Base-by-base conservation (phyloP, 2,797 vertebrate species). In the Ataeniobius toweri region DNA sequence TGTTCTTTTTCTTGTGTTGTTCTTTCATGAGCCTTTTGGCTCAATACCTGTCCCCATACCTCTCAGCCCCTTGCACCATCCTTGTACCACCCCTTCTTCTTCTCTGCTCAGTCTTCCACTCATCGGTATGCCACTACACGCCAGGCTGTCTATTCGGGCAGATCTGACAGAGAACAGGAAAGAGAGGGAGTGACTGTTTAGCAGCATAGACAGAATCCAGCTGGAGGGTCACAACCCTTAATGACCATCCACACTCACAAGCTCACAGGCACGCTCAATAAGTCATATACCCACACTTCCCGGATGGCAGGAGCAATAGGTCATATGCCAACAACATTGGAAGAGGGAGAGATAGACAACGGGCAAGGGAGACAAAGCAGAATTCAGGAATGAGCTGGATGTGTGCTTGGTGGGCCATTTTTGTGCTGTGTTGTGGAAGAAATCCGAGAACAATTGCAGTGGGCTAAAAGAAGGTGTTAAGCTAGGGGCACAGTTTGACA, bases 91-190 rank as follows among this genome's bases (percentile, higher is more conserved):
- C 77, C 41, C 74, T 73, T 46, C 63, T 39, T 73, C 70, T 74
- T 68, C 63, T 61, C 51, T 48, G 75, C 69, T 75, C 69, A 76
- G 74, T 89, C 10, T 72, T 85, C 77, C n/a, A 31, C 93, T 94
- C 88, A 94, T 96, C 83, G 71, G 88, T 92, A 95, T 95, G 90
- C 94, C 70, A 56, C 79, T 39, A 75, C 91, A 92, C 39, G 61
- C 69, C 71, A 83, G 61, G 78, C 91, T 92, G 90, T 93, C 89
- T 91, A 82, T 90, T 87, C 85, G 77, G 86, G 85, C 86, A 76
- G 85, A 86, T 89, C 84, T 80, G 81, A 77, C 87, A 78, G 80
- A 63, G 83, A 74, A 83, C 70, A 76, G 67, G 73, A 80, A 75
- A 77, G 73, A 31, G 76, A 74, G 65, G 77, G 79, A 85, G 85